Base-by-base conservation (phyloP, 1,140 invertebrate species). In the Drosophila subobscura region DNA sequence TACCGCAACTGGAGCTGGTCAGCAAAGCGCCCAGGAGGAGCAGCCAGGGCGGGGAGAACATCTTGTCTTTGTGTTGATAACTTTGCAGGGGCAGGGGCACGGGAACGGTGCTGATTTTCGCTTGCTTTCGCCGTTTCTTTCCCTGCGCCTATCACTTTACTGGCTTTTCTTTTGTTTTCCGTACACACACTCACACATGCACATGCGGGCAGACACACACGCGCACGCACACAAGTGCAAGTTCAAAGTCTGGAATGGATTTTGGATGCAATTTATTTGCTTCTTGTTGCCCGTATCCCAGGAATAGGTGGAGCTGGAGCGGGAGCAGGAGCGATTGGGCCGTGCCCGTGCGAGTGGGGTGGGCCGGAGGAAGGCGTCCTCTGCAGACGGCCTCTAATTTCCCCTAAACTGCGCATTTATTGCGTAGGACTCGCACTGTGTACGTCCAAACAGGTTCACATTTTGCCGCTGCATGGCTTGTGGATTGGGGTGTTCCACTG, bases 151-250 rank as follows among this genome's bases (percentile, higher is more conserved):
- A 37, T 37, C 33, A 37, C 33, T 10, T 60, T 64, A 27, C 59
- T 53, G 46, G 70, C 52, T 88, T 86, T 80, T 81, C 78, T 86
- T 88, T 86, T 88, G 73, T 86, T 88, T 86, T 88, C 55, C 78
- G 49, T 77, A 58, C 50, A 57, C 75, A 51, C 68, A 66, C 78
- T 44, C 33, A 57, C 37, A 20, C 45, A 55, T 33, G 7, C 25
- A 33, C 41, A 42, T 33, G 27, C 29, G n/a, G 6, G 22, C 55
- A 41, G 40, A 49, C 55, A 33, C 59, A 42, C 64, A 64, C 53
- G 42, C 29, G 45, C 47, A 51, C 64, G 55, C 59, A 61, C 58
- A 59, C 58, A 64, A 72, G 50, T 60, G 70, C 57, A 71, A 72
- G 80, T 84, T 85, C 80, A 85, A 85, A 85, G 80, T 86, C 80